Evolutionary conservation across 2,797 vertebrate genomes (phyloP).

Genomic region (Kryptolebias ocellatus): DNA sequence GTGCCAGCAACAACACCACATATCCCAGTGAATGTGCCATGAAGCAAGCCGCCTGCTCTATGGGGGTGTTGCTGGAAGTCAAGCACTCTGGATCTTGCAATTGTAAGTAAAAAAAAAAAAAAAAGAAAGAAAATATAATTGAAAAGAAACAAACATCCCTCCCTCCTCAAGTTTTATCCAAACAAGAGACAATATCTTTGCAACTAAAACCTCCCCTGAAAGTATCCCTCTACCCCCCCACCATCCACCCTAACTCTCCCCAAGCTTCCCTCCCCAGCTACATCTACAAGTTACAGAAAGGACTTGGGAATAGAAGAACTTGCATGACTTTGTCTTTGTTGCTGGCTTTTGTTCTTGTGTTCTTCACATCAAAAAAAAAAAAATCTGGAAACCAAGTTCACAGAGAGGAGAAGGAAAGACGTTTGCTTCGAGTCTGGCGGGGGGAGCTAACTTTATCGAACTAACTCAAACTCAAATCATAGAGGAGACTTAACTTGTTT

Average conservation of each 20-base stretch:
- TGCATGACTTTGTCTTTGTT: constrained; percentile 79
- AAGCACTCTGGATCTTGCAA: constrained; percentile 99
- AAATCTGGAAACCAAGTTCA: constrained; percentile 62
- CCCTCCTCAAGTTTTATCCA: constrained; percentile 32
- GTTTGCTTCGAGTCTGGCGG: constrained; percentile 42
- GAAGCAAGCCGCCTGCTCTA: constrained; percentile 95
- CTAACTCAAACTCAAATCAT: constrained; percentile 63
- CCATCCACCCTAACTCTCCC: constrained; percentile 34
- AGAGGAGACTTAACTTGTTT: constrained; percentile 71
- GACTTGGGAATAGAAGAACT: constrained; percentile 79
- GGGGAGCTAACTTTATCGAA: constrained; percentile 60
- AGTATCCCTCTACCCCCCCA: constrained; percentile 20
- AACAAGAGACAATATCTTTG: constrained; percentile 84
- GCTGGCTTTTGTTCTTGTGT: constrained; percentile 76
- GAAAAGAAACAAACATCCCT: constrained; percentile 49
- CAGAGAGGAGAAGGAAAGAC: constrained; percentile 41
- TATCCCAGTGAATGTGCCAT: constrained; percentile 97
- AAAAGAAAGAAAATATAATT: constrained; percentile 47
- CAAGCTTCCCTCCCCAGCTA: constrained; percentile 54
- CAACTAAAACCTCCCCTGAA: constrained; percentile 57
- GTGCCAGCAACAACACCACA: constrained; percentile 96
- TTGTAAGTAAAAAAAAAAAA: constrained; percentile 92
- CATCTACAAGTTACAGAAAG: constrained; percentile 75
- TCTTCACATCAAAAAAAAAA: constrained; percentile 40
- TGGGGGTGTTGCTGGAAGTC: constrained; percentile 94